Conservation (phyloP, 2,888 invertebrate species). For the Drosophila siamana region DNA sequence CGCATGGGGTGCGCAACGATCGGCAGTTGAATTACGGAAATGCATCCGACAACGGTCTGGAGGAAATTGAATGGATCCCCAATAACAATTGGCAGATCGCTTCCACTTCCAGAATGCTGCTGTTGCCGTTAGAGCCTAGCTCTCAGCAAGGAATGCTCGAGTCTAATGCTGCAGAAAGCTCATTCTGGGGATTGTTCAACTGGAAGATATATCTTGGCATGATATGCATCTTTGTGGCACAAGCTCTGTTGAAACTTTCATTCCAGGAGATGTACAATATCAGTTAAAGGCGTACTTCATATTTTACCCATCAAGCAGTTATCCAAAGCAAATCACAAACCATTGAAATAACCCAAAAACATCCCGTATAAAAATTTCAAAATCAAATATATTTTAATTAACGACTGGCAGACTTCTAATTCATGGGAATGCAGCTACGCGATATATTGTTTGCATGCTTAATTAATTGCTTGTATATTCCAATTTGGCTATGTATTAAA, state of each 20-base stretch:
- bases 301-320: background rate
- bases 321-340: background rate
- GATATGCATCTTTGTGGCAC: constrained; percentile 42
- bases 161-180: background rate
- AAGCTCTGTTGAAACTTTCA: constrained; percentile 35
- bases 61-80: background rate
- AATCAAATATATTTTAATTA: too few relatives aligned
- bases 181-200: constrained; percentile 20
- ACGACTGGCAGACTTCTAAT: too few relatives aligned
- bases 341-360: too few relatives aligned
- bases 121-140: background rate
- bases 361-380: too few relatives aligned
- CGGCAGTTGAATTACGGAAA: background rate
- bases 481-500: too few relatives aligned
- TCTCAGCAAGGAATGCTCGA: background rate
- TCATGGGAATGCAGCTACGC: too few relatives aligned
- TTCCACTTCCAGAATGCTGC: background rate
- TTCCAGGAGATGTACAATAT: constrained; percentile 7
- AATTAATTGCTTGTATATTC: too few relatives aligned
- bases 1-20: background rate
- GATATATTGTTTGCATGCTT: too few relatives aligned
- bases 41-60: background rate
- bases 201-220: constrained; percentile 49
- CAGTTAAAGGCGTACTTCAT: constrained; percentile 5
- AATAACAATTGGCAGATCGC: background rate